Conservation (phyloP, 2,888 invertebrate species). For the Oscheius onirici region DNA sequence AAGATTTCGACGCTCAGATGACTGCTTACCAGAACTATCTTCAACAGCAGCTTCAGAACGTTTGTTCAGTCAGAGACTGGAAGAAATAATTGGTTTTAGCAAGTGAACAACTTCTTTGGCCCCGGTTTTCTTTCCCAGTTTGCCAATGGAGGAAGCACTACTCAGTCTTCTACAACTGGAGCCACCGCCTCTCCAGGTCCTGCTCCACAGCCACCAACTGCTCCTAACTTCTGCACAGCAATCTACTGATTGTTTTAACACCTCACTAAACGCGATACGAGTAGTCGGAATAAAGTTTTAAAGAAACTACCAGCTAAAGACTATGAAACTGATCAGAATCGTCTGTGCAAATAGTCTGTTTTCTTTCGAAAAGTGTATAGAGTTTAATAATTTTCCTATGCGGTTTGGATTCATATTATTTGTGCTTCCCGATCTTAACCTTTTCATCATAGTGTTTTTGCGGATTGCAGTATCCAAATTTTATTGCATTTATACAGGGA, state of each 20-base stretch:
- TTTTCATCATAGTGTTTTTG: no score
- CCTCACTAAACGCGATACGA: not conserved
- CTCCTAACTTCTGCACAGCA: constrained; percentile 69
- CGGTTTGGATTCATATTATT: no score
- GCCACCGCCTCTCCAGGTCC: constrained; percentile 49
- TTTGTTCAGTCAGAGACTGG: constrained; percentile 4
- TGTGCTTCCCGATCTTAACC: no score
- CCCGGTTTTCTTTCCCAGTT: constrained; percentile 51
- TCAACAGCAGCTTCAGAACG: constrained; percentile 53
- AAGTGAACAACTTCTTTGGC: constrained; percentile 65
- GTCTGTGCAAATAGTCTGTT: no score
- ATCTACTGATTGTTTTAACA: constrained; percentile 52
- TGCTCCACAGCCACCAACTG: constrained; percentile 54
- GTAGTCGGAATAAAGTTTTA: not conserved
- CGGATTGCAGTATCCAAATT: no score
- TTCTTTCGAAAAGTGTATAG: no score
- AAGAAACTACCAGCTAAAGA: no score
- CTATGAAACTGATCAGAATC: no score
- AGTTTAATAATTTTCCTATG: no score
- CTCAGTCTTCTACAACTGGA: constrained; percentile 21
- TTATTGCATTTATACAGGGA: no score
- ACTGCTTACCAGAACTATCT: constrained; percentile 57
- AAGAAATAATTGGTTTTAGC: constrained; percentile 40
- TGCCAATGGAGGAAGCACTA: constrained; percentile 41
- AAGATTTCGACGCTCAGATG: constrained; percentile 62